A percentile compares a stretch with the other conserved stretches of the same genome.
These are phyloP conservation scores for Danio choprae DNA, from an alignment of 2,797 vertebrate species.

Conservation along the genomic window DNA sequence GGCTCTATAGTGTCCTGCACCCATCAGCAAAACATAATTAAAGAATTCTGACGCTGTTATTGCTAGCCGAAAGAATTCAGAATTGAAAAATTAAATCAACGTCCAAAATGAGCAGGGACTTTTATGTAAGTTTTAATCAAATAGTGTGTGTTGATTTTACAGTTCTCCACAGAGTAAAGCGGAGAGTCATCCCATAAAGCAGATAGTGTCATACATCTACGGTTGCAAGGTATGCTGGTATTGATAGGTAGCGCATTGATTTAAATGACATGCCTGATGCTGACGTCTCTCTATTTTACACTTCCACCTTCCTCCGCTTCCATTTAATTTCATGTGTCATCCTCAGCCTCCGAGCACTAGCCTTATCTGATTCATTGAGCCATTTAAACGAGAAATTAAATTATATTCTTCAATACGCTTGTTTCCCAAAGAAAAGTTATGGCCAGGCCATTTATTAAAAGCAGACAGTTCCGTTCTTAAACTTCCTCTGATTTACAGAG, in stretches of 20 bases:
- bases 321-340: slow-evolving; percentile 58
- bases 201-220: slow-evolving; percentile 46
- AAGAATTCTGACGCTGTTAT: too few relatives aligned
- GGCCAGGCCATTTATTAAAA: slow-evolving; percentile 57
- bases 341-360: slow-evolving; percentile 54
- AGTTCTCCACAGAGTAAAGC: slow-evolving; percentile 22
- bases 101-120: too few relatives aligned
- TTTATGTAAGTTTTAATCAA: slow-evolving; percentile 54
- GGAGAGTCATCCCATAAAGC: slow-evolving; percentile 23
- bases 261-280: slow-evolving; percentile 48
- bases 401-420: slow-evolving; percentile 64
- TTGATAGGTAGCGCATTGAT: slow-evolving; percentile 57
- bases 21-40: too few relatives aligned
- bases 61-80: too few relatives aligned
- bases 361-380: slow-evolving; percentile 65
- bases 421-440: slow-evolving; percentile 60
- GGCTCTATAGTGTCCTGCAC: too few relatives aligned
- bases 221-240: slow-evolving; percentile 18
- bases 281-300: slow-evolving; percentile 39
- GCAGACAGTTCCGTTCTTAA: slow-evolving; percentile 43
- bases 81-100: too few relatives aligned
- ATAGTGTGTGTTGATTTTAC: slow-evolving; percentile 40
- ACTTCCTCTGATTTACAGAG: slow-evolving; percentile 47
- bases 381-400: slow-evolving; percentile 67
- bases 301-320: slow-evolving; percentile 42